Evolutionary conservation across 2,113 vertebrate genomes (phyloP), one percentile per base, ranked within the genome.

Genomic region (Mirza zaza): DNA sequence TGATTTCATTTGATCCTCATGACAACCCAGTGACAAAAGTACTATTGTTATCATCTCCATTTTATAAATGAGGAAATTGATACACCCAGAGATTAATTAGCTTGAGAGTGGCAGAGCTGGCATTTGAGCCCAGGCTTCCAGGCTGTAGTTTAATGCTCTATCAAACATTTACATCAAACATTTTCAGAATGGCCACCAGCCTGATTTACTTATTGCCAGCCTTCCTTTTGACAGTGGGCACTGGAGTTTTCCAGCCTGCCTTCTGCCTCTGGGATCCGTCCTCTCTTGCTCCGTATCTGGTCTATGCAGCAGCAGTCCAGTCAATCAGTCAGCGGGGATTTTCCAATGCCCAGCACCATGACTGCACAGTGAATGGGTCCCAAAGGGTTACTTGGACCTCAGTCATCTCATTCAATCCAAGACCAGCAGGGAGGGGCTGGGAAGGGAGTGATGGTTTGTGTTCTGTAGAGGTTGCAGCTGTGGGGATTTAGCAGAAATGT

Each of bases 401-500:
- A 81, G 45, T 70, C 50, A 91, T 85, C 82, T 95, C 73, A 45
- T 32, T 85, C 65, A 81, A 61, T 93, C 59, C 79, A 89, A 89
- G 48, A 86, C 9, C 21, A 92, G 48, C 21, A 82, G 65, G 34
- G 48, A 91, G n/a, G 50, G 29, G 32, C 8, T 76, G 34, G 39
- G 15, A 73, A 90, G 55, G 25, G 50, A 48, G 23, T 52, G 73
- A 55, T 63, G 34, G 55, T 91, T 48, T 80, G 32, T 84, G 48
- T 67, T 65, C 81, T 95, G 23, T 85, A 96, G 29, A 65, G 87
- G 55, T 50, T n/a, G 36, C 45, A 92, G 80, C 80, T 75, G 34
- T 57, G n/a, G 10, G 11, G 55, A 95, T 94, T 95, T 96, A 94
- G 75, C 52, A 88, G 48, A 76, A 96, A 82, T 67, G n/a, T 71